Base-by-base conservation (phyloP, 2,888 invertebrate species). In the Campopleginae sp. region DNA sequence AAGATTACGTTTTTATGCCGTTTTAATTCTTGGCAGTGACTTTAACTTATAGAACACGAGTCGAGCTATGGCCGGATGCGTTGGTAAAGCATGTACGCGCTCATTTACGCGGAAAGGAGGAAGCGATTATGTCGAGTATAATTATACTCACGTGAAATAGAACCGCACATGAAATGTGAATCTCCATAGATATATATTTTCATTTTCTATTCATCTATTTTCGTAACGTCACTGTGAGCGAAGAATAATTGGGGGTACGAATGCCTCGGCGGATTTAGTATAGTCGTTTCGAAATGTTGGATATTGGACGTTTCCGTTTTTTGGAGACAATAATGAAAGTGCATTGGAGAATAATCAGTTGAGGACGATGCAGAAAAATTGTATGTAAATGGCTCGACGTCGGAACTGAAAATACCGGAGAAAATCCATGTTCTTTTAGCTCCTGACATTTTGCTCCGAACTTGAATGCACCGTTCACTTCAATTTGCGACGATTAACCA, bases 21-120 rank as follows among this genome's bases (percentile, higher is more conserved):
- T 79, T 71, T 51, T 51, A 14, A 38, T 12, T 63, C 42, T 31
- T 10, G 33, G 6, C 19, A 42, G 14, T 44, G 54, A 44, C 54
- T 68, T 70, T 17, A 46, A 33, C 31, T 33, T 63, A 54, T n/a
- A 5, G 48, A 82, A 19, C 78, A 79, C 31, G 44, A 44, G 75
- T 19, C 23, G 58, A n/a, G 72, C 42, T 84, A 82, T 79, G 66
- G 54, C 79, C 80, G 80, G 82, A 86, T 86, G 84, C 76, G 65
- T 71, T 81, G 74, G 58, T 31, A 82, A 75, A 70, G 78, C 74
- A 75, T 80, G 76, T 77, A 72, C 82, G 82, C 79, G 82, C 77
- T 84, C 84, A 81, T 87, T 86, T 80, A 80, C 78, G 84, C 78
- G 86, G 82, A 81, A 84, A 82, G 84, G 77, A 84, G 87, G 84